phyloP scores from a whole-genome alignment of 2,113 vertebrate genomes.

The Triplophysa dalaica region DNA sequence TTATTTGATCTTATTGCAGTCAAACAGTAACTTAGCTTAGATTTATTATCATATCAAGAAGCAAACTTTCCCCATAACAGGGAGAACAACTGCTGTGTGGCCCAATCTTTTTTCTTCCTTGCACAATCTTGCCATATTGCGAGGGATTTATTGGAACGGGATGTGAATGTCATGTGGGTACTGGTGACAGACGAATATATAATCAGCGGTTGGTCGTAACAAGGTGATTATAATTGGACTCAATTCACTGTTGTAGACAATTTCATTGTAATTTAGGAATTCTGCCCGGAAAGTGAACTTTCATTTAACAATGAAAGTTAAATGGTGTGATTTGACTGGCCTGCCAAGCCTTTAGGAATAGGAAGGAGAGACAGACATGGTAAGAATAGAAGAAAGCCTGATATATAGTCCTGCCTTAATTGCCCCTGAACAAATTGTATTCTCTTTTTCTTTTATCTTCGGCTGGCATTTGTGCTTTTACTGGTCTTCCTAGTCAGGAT shows the following conservation, averaged over 20 bases:
- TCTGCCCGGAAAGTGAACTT: constrained; percentile 39
- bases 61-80: background rate
- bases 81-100: background rate
- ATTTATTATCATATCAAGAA: background rate
- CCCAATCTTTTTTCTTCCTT: background rate
- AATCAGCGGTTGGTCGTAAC: constrained; percentile 45
- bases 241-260: constrained; percentile 56
- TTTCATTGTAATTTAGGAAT: constrained; percentile 54
- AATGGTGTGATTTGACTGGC: constrained; percentile 53
- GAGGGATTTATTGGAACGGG: constrained; percentile 37
- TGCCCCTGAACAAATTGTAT: constrained; percentile 56
- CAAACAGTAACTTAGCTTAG: too few relatives aligned
- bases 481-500: constrained; percentile 46
- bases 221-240: constrained; percentile 55
- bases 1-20: too few relatives aligned
- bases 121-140: background rate
- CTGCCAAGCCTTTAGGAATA: constrained; percentile 51
- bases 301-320: constrained; percentile 46
- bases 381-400: constrained; percentile 51
- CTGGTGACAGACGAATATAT: constrained; percentile 35
- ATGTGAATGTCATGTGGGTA: constrained; percentile 43
- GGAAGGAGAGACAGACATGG: constrained; percentile 57
- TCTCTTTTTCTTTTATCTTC: constrained; percentile 54
- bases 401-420: constrained; percentile 56
- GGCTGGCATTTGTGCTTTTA: constrained; percentile 54